Evolutionary conservation across 30 jellyfish, hydroid and myxozoan genomes (phyloP), one percentile per base, ranked within the genome.

Genomic region (Phacellophora camtschatica): DNA sequence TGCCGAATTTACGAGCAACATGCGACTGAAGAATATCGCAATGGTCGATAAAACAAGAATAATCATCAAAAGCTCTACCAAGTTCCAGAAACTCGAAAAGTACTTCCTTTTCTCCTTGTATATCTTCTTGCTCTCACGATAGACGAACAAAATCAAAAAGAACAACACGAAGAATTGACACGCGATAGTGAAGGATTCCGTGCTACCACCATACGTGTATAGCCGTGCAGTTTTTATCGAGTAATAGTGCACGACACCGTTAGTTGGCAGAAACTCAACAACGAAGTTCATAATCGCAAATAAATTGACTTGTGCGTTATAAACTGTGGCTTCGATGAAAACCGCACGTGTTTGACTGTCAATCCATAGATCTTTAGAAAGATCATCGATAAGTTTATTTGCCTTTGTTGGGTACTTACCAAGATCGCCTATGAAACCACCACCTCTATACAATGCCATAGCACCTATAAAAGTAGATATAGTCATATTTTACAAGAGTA

Each of bases 161-260:
- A 94, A 64, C 85, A 94, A 11, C 31, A 94, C 97, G 79, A 94
- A 94, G 66, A 94, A 72, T 51, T 94, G 99, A 42, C 99, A 94
- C n/a, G 97, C 99, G 32, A 94, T 59, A 15, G 87, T 84, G 66
- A 94, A 82, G 23, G 95, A 88, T 45, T 88, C 88, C 42, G 97
- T 80, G 80, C 96, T 79, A 35, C 99, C 99, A 43, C 97, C 97
- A 36, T 88, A 94, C 62, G 99, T 87, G 88, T 94, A 94, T 48
- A 94, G 63, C 8, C 99, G 82, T 0, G 99, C 99, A 42, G 88
- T 77, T 54, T 88, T 83, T 25, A 94, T 89, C 66, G 96, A 88
- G 66, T 71, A 49, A 51, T 82, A 94, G 35, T 46, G 70, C 70
- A 57, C 95, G 58, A 82, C 65, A 20, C 97, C 99, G 53, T 82